phyloP scores from a whole-genome alignment of 2,888 invertebrate species.

The Seira musarum region DNA sequence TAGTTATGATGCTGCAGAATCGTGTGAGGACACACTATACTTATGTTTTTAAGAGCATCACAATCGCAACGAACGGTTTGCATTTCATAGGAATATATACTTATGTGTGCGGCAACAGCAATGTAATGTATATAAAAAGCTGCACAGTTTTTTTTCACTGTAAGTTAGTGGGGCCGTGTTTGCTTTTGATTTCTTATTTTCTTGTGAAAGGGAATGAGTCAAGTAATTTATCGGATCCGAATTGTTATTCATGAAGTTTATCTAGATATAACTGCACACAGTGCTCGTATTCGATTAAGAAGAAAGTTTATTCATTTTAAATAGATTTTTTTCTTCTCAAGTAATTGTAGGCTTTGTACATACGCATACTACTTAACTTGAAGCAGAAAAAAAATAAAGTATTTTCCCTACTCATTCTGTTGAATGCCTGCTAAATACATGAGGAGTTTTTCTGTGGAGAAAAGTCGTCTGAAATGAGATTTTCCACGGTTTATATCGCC shows the following conservation, averaged over 20 bases:
- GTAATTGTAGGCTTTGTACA: background rate
- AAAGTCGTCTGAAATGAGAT: background rate
- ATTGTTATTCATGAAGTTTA: slow-evolving; percentile 53
- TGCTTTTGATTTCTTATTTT: slow-evolving; percentile 36
- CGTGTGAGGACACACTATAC: background rate
- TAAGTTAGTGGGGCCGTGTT: background rate
- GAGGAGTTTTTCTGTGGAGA: background rate
- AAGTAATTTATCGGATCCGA: slow-evolving; percentile 59
- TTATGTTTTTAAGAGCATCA: background rate
- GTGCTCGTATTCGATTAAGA: slow-evolving; percentile 2
- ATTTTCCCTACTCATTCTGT: no score
- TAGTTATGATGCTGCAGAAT: no score
- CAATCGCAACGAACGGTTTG: background rate
- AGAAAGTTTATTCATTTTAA: slow-evolving; percentile 9
- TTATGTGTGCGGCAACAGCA: background rate
- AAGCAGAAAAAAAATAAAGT: no score
- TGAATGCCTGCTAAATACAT: background rate
- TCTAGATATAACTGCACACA: slow-evolving; percentile 33
- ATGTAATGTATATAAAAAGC: background rate
- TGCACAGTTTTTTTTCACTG: no score
- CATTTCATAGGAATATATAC: no score
- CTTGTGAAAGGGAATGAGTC: slow-evolving; percentile 37
- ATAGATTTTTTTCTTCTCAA: background rate
- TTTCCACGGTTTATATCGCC: background rate
- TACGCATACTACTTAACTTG: background rate